Conservation (phyloP, 92 coral and sea anemone species). For the Anthopleura xanthogrammica region DNA sequence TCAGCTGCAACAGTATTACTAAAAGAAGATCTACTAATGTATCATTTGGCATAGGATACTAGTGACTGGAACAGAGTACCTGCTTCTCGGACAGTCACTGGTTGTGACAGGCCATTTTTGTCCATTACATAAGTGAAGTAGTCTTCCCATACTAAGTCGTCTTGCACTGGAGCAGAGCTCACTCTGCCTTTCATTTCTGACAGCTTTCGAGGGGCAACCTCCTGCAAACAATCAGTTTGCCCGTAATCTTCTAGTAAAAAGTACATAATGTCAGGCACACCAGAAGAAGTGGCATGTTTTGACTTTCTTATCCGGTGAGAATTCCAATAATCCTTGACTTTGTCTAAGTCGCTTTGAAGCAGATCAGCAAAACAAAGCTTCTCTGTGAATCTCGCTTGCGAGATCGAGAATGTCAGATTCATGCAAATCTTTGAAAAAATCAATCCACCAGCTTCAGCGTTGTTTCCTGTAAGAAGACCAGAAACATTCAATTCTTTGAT, state of each 20-base stretch:
- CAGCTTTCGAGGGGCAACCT: slow-evolving; percentile 30
- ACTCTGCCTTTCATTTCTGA: slow-evolving; percentile 45
- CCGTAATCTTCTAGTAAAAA: slow-evolving; percentile 58
- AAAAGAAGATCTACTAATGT: too few species aligned
- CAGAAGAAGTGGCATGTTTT: slow-evolving; percentile 49
- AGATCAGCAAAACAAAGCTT: slow-evolving; percentile 63
- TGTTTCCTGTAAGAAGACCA: slow-evolving; percentile 45
- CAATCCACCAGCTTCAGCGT: slow-evolving; percentile 63
- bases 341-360: slow-evolving; percentile 55
- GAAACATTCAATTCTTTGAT: slow-evolving; percentile 50
- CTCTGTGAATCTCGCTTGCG: slow-evolving; percentile 55
- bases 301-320: slow-evolving; percentile 70
- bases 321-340: slow-evolving; percentile 65
- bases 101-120: slow-evolving; percentile 43
- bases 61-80: slow-evolving; percentile 45
- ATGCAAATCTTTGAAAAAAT: slow-evolving; percentile 57
- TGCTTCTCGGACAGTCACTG: slow-evolving; percentile 43
- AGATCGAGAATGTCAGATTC: slow-evolving; percentile 65
- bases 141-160: slow-evolving; percentile 41
- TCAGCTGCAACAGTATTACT: too few species aligned
- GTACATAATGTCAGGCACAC: slow-evolving; percentile 66
- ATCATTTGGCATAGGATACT: background rate
- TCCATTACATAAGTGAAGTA: slow-evolving; percentile 59
- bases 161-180: slow-evolving; percentile 2
- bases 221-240: slow-evolving; percentile 30